phyloP scores from a whole-genome alignment of 2,888 invertebrate species.

The Sphaeridia pumilis region DNA sequence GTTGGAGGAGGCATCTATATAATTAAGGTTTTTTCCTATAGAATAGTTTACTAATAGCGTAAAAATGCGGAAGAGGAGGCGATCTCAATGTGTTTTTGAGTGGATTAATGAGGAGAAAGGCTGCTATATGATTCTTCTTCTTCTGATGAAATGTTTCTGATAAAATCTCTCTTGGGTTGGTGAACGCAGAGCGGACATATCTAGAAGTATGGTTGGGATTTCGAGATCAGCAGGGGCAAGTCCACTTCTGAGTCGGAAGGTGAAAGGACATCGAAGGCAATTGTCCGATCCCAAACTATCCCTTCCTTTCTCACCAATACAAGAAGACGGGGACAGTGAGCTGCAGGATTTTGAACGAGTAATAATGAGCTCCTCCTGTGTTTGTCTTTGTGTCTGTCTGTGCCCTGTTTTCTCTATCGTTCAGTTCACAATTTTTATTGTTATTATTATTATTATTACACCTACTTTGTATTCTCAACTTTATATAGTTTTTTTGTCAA shows the following conservation, averaged over 20 bases:
- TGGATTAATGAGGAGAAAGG: no score
- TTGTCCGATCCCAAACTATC: conserved; percentile 47
- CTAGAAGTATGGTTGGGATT: conserved; percentile 34
- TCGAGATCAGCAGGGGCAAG: conserved; percentile 36
- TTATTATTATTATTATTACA: no score
- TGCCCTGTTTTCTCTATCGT: conserved; percentile 37
- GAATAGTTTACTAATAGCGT: no score
- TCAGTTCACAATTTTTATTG: no score
- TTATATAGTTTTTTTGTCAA: conserved; percentile 3
- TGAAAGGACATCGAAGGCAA: conserved; percentile 44
- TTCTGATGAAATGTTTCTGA: not conserved
- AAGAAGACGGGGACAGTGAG: conserved; percentile 42
- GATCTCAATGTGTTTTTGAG: no score
- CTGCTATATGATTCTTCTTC: not conserved
- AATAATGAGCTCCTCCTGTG: conserved; percentile 36
- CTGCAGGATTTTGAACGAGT: conserved; percentile 36
- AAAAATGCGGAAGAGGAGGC: no score
- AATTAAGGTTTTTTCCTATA: conserved; percentile 3
- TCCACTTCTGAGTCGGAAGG: conserved; percentile 38
- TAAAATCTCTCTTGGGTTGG: conserved; percentile 35
- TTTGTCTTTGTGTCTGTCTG: conserved; percentile 37
- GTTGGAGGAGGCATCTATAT: conserved; percentile 30
- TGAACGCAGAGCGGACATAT: conserved; percentile 36
- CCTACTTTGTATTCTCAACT: not conserved
- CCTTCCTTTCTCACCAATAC: conserved; percentile 45